Evolutionary conservation across 2,113 vertebrate genomes (phyloP).

Genomic region (Eulemur macaco): DNA sequence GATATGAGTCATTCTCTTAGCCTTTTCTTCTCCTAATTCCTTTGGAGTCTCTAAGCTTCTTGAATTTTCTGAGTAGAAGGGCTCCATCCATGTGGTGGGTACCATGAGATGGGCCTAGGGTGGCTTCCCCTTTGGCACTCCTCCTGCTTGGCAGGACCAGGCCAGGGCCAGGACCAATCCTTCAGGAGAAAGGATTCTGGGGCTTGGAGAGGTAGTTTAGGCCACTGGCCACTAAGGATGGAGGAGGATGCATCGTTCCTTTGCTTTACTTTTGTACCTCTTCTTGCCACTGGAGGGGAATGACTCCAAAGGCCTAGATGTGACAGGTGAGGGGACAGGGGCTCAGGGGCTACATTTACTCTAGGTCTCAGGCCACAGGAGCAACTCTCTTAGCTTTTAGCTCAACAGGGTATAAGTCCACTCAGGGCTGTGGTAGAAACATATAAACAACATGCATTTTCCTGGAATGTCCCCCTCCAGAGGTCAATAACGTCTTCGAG

Average conservation of each 20-base stretch:
- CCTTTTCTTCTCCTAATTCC: background rate
- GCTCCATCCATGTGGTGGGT: background rate
- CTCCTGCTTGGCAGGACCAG: background rate
- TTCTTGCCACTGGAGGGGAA: background rate
- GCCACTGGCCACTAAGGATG: background rate
- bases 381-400: background rate
- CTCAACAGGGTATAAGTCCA: background rate
- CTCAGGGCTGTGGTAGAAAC: background rate
- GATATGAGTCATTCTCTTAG: background rate
- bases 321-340: background rate
- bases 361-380: background rate
- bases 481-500: background rate
- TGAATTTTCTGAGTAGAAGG: background rate
- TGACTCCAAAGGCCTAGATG: background rate
- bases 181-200: background rate
- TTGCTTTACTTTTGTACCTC: background rate
- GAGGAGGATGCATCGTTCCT: background rate
- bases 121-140: background rate
- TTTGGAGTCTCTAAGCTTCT: background rate
- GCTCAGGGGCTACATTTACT: background rate
- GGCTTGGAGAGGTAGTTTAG: background rate
- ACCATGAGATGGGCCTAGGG: background rate
- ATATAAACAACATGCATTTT: background rate
- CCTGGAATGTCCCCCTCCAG: background rate
- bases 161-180: too few relatives aligned